phyloP scores from a whole-genome alignment of 1,140 invertebrate genomes.

The Apis dorsata region DNA sequence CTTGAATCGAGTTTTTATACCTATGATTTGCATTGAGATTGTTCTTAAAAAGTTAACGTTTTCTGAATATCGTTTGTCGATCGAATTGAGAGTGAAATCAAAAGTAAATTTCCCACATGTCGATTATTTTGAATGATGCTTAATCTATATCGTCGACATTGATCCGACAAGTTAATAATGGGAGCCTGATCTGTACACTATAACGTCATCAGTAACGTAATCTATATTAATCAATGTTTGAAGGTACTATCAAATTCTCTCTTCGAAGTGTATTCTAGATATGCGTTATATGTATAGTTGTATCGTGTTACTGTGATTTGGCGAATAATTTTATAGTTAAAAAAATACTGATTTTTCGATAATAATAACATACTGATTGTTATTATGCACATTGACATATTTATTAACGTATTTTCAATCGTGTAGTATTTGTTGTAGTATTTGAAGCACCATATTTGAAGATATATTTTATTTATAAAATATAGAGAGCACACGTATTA shows the following conservation, averaged over 20 bases:
- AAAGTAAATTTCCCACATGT: neutral
- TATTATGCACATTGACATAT: too few relatives aligned
- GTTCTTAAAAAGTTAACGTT: neutral
- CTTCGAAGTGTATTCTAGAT: neutral
- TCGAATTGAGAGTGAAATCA: neutral
- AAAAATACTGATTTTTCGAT: too few relatives aligned
- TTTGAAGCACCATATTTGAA: neutral
- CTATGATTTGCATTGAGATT: neutral
- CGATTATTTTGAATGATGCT: neutral
- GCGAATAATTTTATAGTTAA: neutral
- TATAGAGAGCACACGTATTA: neutral
- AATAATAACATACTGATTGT: neutral
- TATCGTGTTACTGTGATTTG: too few relatives aligned
- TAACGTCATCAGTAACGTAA: neutral
- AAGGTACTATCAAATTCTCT: neutral
- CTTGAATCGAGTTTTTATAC: neutral
- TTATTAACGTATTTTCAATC: too few relatives aligned
- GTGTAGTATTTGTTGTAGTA: too few relatives aligned
- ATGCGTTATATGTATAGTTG: too few relatives aligned
- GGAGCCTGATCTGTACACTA: neutral
- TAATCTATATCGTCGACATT: neutral
- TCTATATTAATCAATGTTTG: conserved; percentile 15
- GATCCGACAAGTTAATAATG: neutral
- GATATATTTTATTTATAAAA: neutral
- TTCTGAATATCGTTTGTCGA: neutral